Conservation (phyloP, 2,888 invertebrate species). For the Aspidiotus destructor region DNA sequence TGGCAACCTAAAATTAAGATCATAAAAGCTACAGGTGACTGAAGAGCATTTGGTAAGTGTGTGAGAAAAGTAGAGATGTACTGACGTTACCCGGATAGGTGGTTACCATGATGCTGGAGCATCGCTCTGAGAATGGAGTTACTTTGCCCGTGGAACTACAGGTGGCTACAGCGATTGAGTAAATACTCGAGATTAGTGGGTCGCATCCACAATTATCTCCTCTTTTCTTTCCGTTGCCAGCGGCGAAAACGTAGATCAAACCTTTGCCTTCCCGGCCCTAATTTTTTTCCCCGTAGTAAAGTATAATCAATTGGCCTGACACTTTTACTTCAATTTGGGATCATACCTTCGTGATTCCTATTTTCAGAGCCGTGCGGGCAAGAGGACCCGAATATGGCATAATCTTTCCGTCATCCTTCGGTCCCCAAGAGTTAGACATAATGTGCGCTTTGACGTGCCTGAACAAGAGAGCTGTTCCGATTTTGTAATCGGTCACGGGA, state of each 20-base stretch:
- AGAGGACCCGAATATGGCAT: constrained; percentile 79
- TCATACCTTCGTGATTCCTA: constrained; percentile 59
- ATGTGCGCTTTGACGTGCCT: constrained; percentile 69
- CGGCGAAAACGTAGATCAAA: constrained; percentile 82
- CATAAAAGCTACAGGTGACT: too few relatives aligned
- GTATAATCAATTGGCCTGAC: neutral
- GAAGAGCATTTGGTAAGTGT: neutral
- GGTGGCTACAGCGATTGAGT: constrained; percentile 78
- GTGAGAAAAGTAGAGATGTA: neutral
- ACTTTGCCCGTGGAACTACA: constrained; percentile 64
- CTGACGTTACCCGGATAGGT: constrained; percentile 67
- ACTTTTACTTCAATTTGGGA: neutral
- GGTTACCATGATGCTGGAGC: constrained; percentile 76
- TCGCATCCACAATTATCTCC: constrained; percentile 87
- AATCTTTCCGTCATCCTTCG: constrained; percentile 77
- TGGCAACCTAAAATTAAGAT: constrained; percentile 63
- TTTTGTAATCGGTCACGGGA: neutral
- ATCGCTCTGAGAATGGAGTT: constrained; percentile 85
- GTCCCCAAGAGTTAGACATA: constrained; percentile 90
- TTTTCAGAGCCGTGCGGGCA: constrained; percentile 61
- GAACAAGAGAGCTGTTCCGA: constrained; percentile 59
- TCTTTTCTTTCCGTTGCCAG: constrained; percentile 77
- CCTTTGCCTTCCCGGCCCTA: constrained; percentile 67
- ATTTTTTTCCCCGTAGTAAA: too few relatives aligned
- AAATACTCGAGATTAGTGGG: constrained; percentile 73